Percentiles rank a stretch among this genome's conserved stretches.
Conservation (phyloP, 2,113 vertebrate genomes). For the Baryphthengus martii region DNA sequence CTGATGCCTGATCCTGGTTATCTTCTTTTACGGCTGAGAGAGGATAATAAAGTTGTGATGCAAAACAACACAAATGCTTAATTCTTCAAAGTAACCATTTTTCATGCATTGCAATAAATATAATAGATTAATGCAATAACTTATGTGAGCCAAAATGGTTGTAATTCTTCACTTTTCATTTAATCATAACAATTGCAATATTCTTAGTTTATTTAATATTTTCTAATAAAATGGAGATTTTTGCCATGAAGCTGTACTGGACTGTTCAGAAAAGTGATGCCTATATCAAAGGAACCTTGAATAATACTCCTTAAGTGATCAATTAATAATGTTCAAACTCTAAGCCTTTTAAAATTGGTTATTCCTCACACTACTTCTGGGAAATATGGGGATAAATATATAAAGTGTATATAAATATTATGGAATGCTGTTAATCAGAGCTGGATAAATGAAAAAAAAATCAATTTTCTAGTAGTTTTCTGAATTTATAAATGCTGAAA, state of each 20-base stretch:
- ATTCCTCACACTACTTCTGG: background rate
- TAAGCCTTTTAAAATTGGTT: background rate
- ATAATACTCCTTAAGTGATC: background rate
- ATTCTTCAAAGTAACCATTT: conserved; percentile 2
- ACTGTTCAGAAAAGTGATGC: background rate
- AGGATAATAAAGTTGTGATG: conserved; percentile 1
- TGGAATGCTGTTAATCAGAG: background rate
- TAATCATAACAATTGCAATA: background rate
- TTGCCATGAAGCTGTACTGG: background rate
- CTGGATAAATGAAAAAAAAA: background rate
- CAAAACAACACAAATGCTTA: background rate
- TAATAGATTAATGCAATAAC: background rate
- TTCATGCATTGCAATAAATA: background rate
- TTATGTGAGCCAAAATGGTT: background rate
- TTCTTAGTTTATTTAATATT: background rate
- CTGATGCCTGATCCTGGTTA: background rate
- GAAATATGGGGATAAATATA: background rate
- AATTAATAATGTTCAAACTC: background rate
- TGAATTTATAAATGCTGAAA: background rate
- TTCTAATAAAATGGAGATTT: background rate
- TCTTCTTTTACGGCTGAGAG: background rate
- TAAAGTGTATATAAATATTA: background rate
- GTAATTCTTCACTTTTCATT: background rate
- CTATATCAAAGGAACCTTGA: background rate
- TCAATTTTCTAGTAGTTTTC: background rate